phyloP scores from a whole-genome alignment of 2,797 vertebrate species.

The Lacerta viridis region DNA sequence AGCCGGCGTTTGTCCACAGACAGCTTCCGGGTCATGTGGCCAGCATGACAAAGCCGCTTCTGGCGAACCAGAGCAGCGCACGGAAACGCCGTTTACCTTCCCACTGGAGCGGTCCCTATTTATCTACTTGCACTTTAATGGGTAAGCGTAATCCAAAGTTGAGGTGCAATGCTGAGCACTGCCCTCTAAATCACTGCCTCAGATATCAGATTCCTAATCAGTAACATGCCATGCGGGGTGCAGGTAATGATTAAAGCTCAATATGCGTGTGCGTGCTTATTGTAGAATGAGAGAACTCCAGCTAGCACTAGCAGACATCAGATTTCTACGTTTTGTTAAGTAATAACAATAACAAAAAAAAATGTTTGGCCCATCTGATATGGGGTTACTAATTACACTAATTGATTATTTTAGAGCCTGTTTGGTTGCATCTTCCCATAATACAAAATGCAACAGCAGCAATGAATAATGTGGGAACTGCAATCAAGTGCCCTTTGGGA shows the following conservation, averaged over 20 bases:
- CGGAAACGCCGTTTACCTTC: too few species aligned
- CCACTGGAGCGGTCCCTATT: too few species aligned
- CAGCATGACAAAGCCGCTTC: too few species aligned
- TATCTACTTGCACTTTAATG: too few species aligned
- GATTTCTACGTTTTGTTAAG: background rate
- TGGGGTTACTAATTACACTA: background rate
- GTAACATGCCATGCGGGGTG: background rate
- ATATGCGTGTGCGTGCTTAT: background rate
- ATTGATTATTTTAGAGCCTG: background rate
- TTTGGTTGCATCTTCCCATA: background rate
- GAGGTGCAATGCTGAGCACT: background rate
- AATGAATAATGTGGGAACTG: background rate
- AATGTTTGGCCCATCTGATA: background rate
- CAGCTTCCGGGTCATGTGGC: too few species aligned
- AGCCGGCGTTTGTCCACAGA: too few species aligned
- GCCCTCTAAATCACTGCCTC: background rate
- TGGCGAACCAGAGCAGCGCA: too few species aligned
- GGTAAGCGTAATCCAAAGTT: too few species aligned
- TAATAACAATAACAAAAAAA: background rate
- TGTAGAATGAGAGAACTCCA: background rate
- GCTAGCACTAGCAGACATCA: background rate
- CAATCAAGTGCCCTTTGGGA: background rate
- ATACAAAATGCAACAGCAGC: background rate
- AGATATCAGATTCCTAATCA: background rate
- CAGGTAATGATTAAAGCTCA: background rate